Evolutionary conservation across 2,888 invertebrate species (phyloP).

Genomic region (Tipula vernalis): DNA sequence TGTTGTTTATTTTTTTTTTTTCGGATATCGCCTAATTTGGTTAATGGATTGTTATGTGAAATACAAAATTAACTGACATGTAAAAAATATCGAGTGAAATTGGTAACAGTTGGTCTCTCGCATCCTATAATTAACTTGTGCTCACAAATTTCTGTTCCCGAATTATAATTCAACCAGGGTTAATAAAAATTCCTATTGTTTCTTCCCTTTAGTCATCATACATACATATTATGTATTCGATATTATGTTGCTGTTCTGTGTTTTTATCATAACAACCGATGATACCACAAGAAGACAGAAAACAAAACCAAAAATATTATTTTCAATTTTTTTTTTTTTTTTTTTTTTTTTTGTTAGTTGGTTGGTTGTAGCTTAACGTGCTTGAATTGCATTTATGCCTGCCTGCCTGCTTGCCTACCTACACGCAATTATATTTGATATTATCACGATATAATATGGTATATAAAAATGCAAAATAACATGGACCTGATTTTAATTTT

Average conservation of each 20-base stretch:
- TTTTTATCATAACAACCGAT: not conserved
- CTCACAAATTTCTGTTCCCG: not conserved
- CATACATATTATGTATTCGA: not conserved
- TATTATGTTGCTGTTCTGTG: not conserved
- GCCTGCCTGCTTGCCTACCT: not conserved
- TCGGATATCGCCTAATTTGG: too few relatives aligned
- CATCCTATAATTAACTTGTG: too few relatives aligned
- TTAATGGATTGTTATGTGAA: too few relatives aligned
- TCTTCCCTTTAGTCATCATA: not conserved
- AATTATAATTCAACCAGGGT: not conserved
- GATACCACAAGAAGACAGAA: not conserved
- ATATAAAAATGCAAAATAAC: constrained; percentile 7
- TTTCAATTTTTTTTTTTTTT: not conserved
- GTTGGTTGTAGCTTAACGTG: not conserved
- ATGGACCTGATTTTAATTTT: constrained; percentile 5
- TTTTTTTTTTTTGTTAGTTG: not conserved
- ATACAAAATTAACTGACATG: too few relatives aligned
- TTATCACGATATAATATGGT: not conserved
- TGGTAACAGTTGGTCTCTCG: too few relatives aligned
- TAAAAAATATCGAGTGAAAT: too few relatives aligned
- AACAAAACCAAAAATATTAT: not conserved
- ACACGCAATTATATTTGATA: constrained; percentile 11
- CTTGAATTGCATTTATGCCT: not conserved
- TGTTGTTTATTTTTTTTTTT: too few relatives aligned
- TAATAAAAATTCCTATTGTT: not conserved